These are phyloP conservation scores for Sebastes iracundus DNA, from an alignment of 2,797 vertebrate genomes.

Conservation along the genomic window DNA sequence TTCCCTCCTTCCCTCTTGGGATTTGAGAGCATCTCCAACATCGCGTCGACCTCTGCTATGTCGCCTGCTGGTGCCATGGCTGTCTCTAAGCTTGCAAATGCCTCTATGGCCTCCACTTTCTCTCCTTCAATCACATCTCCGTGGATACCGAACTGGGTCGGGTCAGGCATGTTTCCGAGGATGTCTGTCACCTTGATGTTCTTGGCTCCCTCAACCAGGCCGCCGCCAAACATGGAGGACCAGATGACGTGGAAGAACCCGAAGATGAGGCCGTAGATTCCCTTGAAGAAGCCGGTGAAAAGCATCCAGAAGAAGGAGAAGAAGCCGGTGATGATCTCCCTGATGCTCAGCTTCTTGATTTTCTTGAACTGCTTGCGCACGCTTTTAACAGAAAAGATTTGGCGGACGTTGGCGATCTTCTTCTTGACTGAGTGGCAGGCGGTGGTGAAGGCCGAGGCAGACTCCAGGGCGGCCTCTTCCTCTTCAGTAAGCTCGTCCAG, in stretches of 20 bases:
- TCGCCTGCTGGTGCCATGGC: constrained; percentile 84
- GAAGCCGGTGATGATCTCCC: constrained; percentile 90
- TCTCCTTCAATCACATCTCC: constrained; percentile 90
- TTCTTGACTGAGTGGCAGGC: constrained; percentile 88
- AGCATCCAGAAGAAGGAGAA: constrained; percentile 95
- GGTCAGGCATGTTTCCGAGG: constrained; percentile 98
- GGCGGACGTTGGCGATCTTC: constrained; percentile 79
- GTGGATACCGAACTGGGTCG: constrained; percentile 97
- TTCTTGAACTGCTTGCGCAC: constrained; percentile 90
- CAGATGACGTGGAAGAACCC: constrained; percentile 96
- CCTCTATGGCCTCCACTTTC: constrained; percentile 86
- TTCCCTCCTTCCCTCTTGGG: constrained; percentile 92
- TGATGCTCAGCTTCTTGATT: constrained; percentile 90
- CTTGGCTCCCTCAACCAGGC: constrained; percentile 97
- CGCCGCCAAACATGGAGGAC: constrained; percentile 96
- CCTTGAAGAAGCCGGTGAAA: constrained; percentile 90
- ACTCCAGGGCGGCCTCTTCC: constrained; percentile 83
- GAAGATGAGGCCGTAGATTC: constrained; percentile 89
- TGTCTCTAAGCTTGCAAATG: constrained; percentile 79
- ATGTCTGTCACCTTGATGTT: constrained; percentile 99
- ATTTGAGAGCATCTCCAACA: constrained; percentile 88
- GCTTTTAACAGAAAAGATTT: constrained; percentile 87
- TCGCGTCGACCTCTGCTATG: constrained; percentile 84
- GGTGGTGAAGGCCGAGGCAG: constrained; percentile 89
- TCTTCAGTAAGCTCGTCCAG: constrained; percentile 83